These are phyloP conservation scores for Phaetusa simplex DNA, from an alignment of 2,113 vertebrate species.

Conservation along the genomic window DNA sequence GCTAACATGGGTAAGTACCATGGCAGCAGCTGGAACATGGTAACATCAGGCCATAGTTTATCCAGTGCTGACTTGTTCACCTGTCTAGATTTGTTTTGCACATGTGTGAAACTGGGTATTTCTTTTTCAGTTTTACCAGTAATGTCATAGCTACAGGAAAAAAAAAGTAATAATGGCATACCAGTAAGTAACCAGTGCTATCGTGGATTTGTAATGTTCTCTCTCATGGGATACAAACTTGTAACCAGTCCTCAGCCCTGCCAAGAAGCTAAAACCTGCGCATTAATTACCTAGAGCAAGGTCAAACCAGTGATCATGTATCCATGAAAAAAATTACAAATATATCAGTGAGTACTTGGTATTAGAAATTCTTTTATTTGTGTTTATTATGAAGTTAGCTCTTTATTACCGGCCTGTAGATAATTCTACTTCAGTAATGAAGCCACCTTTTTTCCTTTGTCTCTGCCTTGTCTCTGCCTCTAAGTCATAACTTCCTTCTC, in stretches of 20 bases:
- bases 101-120: not conserved
- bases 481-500: not conserved
- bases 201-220: not conserved
- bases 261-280: not conserved
- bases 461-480: not conserved
- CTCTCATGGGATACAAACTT: not conserved
- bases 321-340: not conserved
- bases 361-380: not conserved
- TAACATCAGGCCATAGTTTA: not conserved
- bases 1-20: rapidly evolving
- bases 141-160: not conserved
- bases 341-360: not conserved
- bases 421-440: not conserved
- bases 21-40: not conserved
- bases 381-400: not conserved
- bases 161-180: not conserved
- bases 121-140: not conserved
- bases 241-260: not conserved
- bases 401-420: not conserved
- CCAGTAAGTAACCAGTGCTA: not conserved
- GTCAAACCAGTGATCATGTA: not conserved
- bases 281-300: not conserved
- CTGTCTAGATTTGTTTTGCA: not conserved
- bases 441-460: not conserved
- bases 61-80: not conserved